Base-by-base conservation (phyloP, 2,797 vertebrate genomes). In the Bothrops alternatus region DNA sequence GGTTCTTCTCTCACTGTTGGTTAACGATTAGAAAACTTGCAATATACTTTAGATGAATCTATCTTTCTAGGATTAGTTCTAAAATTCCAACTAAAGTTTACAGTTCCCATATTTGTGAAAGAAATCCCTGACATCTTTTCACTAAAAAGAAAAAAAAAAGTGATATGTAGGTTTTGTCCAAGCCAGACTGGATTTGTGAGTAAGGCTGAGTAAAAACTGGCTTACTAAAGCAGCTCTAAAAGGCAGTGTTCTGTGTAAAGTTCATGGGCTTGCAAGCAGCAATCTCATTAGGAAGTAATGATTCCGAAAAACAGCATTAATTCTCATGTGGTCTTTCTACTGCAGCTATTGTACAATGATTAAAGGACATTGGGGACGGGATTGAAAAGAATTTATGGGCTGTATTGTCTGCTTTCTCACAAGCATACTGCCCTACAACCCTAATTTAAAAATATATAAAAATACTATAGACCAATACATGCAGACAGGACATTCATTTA, bases 271-370 rank as follows among this genome's bases (percentile, higher is more conserved):
- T 93, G 63, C 92, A 91, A 87, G 92, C 92, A 93, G 90, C 90
- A 91, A 93, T 91, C 86, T 93, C 89, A 91, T 93, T 93, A 93
- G 90, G 69, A 93, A 90, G 86, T 88, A 90, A 92, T 28, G 32
- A 69, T 89, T 94, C 91, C 60, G 53, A 93, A 94, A 86, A 50
- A 93, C 91, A 93, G 94, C 61, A 93, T 91, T 73, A 90, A 93
- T 91, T 92, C 93, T 93, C 42, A 91, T 92, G n/a, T 37, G 93
- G 87, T 0, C 47, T 60, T 56, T 82, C 20, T 90, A 95, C 28
- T 82, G 58, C 42, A 85, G 89, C 18, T 87, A 14, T 60, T 94
- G n/a, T 91, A 25, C 87, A 89, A 94, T 93, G 32, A 69, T 90
- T 92, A 92, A 93, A 90, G 91, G 82, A 90, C 91, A 93, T 61